These are phyloP conservation scores for Sycophila texana DNA, from an alignment of 2,888 invertebrate genomes.

Conservation along the genomic window DNA sequence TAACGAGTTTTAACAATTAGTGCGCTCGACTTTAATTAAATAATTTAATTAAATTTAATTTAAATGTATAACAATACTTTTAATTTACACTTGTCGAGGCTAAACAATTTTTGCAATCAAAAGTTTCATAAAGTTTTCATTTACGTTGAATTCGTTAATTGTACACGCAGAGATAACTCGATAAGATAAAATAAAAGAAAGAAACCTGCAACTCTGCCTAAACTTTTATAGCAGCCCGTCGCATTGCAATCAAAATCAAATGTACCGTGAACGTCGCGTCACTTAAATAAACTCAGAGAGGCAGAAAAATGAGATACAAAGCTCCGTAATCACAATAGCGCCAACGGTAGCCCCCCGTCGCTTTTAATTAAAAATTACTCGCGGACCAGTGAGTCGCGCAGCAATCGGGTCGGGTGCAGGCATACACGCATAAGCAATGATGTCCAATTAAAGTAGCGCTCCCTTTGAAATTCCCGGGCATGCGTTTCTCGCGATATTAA, in stretches of 20 bases:
- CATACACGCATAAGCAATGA: not conserved
- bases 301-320: not conserved
- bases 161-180: no score
- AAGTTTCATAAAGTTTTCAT: no score
- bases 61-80: no score
- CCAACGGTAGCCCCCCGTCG: not conserved
- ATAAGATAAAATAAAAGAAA: no score
- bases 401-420: not conserved
- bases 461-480: not conserved
- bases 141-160: no score
- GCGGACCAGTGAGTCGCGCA: slow-evolving; percentile 7
- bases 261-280: not conserved
- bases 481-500: slow-evolving; percentile 17
- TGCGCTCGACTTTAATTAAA: no score
- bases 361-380: slow-evolving; percentile 52
- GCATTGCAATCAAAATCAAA: not conserved
- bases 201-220: no score
- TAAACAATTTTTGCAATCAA: no score
- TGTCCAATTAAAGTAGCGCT: slow-evolving; percentile 30
- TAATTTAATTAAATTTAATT: no score
- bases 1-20: no score
- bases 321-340: slow-evolving; percentile 2
- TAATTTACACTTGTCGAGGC: no score
- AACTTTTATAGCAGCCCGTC: no score
- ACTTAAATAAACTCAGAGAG: not conserved